Evolutionary conservation across 1,140 invertebrate genomes (phyloP).

Genomic region (Paralvinella palmiformis): DNA sequence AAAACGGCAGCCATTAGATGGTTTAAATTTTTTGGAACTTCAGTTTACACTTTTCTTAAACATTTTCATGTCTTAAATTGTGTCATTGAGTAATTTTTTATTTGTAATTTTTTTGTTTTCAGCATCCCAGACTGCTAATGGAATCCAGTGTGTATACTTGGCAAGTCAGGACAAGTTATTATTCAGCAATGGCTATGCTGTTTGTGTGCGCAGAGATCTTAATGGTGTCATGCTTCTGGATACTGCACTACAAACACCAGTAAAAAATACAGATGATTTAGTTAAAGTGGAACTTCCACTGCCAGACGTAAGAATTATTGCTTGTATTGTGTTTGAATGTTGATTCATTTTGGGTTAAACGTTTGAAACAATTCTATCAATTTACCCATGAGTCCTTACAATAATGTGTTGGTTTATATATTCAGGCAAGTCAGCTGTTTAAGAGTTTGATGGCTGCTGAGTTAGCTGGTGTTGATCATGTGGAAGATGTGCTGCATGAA

Average conservation of each 20-base stretch:
- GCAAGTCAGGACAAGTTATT: constrained; percentile 72
- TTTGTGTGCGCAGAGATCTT: constrained; percentile 79
- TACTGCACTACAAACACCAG: constrained; percentile 75
- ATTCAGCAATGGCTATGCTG: constrained; percentile 69
- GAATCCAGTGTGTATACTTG: constrained; percentile 66
- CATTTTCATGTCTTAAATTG: background rate
- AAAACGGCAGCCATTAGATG: background rate
- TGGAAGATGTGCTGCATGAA: constrained; percentile 69
- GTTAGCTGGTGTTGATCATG: constrained; percentile 65
- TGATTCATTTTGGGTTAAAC: background rate
- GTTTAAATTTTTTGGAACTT: background rate
- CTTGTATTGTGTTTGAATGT: background rate
- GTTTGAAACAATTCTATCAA: no score
- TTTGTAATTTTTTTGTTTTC: constrained; percentile 18
- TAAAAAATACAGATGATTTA: constrained; percentile 62
- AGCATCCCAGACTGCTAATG: constrained; percentile 55
- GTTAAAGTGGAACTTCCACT: constrained; percentile 77
- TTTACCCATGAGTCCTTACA: no score
- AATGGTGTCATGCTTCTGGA: constrained; percentile 82
- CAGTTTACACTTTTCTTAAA: background rate
- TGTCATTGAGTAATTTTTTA: constrained; percentile 17
- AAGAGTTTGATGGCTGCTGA: constrained; percentile 69
- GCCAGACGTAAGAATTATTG: constrained; percentile 62
- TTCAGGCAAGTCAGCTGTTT: constrained; percentile 70
- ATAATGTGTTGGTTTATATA: constrained; percentile 24